Evolutionary conservation across 2,113 vertebrate genomes (phyloP).

Genomic region (Rhagologus leucostigma): DNA sequence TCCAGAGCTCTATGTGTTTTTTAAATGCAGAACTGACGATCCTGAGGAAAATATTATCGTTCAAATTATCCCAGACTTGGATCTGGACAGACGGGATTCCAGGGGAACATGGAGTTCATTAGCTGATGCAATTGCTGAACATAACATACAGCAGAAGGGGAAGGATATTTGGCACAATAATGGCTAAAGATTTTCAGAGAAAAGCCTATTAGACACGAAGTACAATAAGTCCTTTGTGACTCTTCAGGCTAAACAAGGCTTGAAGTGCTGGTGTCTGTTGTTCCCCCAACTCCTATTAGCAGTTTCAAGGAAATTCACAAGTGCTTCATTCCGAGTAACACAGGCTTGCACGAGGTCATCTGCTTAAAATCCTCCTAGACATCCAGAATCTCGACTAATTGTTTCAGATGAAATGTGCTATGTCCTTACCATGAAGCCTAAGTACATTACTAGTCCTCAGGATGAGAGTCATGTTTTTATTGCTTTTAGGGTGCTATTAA

Average conservation of each 20-base stretch:
- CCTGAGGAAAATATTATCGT: background rate
- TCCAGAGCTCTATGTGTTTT: background rate
- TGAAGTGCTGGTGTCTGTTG: conserved; percentile 18
- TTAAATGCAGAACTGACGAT: background rate
- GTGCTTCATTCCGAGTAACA: background rate
- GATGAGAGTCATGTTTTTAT: background rate
- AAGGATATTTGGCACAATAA: conserved; percentile 1
- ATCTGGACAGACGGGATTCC: background rate
- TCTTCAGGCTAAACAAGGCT: conserved; percentile 44
- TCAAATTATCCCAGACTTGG: background rate
- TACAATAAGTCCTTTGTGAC: conserved; percentile 59
- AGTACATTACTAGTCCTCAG: background rate
- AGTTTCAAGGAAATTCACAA: conserved; percentile 26
- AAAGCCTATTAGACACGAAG: conserved; percentile 48
- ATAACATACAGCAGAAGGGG: background rate
- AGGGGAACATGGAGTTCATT: background rate
- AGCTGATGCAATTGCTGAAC: background rate
- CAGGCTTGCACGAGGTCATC: background rate
- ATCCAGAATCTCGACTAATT: background rate
- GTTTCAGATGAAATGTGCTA: background rate
- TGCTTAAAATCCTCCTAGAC: background rate
- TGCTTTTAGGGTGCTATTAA: background rate
- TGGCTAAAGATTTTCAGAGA: conserved; percentile 50
- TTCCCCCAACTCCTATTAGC: background rate
- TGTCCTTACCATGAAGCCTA: background rate